Base-by-base conservation (phyloP, 2,797 vertebrate genomes). In the Crypturellus tataupa region DNA sequence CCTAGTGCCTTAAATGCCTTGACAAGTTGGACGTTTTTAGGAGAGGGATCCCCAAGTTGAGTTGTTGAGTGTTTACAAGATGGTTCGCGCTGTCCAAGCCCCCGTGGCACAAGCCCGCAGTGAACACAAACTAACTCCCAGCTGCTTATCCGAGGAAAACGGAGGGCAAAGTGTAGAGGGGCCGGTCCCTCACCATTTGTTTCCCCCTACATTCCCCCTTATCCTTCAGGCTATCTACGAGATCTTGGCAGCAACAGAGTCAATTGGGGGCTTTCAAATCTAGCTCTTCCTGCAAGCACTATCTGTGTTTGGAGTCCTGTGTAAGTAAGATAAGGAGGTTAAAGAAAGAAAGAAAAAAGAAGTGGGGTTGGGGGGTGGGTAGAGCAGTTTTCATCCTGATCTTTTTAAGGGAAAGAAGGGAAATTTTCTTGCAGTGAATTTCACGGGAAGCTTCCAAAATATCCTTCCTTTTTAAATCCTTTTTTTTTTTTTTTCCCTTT, bases 221-320 rank as follows among this genome's bases (percentile, higher is more conserved):
- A 88, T 44, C 77, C 42, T n/a, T 21, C 24, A 10, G 20, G 2
- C 78, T 94, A 88, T 94, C 96, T 90, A 59, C 8, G 73, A 72
- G 70, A 94, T 94, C 93, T 95, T 70, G 12, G 35, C 67, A 73
- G 78, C 51, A 93, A 72, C 60, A 62, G 20, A 89, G 64, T 46
- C 89, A 86, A 9, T 64, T 33, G 67, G 47, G 55, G 70, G 79
- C 91, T 83, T 85, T 84, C 89, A 69, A 75, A 29, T 47, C 49
- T 40, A 42, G 80, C 62, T 90, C 87, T 83, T 85, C 79, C 47
- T 94, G 89, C 51, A 84, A 73, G 81, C 60, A 46, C 62, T 85
- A 90, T 91, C 87, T 87, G 40, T 81, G 75, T 88, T 94, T 96
- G 77, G 68, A 51, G 80, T 94, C 40, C 72, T 89, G 89, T 93